Base-by-base conservation (phyloP, 2,113 vertebrate genomes). In the Mionectes macconnelli region DNA sequence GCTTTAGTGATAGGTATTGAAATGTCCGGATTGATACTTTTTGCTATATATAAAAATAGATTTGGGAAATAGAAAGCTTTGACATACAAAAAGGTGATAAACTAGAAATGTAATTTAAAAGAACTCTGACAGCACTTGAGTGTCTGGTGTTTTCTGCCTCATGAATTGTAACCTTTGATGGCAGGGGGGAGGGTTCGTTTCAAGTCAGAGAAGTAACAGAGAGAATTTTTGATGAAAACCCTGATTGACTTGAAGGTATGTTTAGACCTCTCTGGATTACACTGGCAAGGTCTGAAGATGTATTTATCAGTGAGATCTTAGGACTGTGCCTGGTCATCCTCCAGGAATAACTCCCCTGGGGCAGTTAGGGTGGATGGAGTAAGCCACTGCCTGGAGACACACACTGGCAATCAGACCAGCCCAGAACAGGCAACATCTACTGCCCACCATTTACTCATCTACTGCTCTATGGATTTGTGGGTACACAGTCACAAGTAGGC, bases 191-290 rank as follows among this genome's bases (percentile, higher is more conserved):
- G 16, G 75, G 64, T n/a, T 86, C 30, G 44, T 89, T 93, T 89
- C 75, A 84, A 95, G 74, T 66, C 82, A 85, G 75, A 80, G 63
- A 73, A 85, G 59, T 35, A 90, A 87, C 83, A 94, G 73, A 96
- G 66, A 83, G 87, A 93, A 96, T 96, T 92, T 89, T 70, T 96
- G 57, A 96, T 95, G 81, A 97, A 97, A 92, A 91, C 35, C 4
- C 35, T 28, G 25, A 53, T 7, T 87, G 70, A 9, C 42, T 91
- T 89, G 67, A 91, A 94, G 42, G 35, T 50, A 30, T 1, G 0
- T 94, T 95, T 78, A 94, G 62, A 73, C 59, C 9, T 89, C 47
- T 33, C 55, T 59, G 20, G 62, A 45, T 87, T 20, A 45, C 10
- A 12, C 44, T 49, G 10, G 16, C 37, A 69, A 62, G 23, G 62